phyloP scores from a whole-genome alignment of 2,888 invertebrate species.

The Bimastos eiseni region DNA sequence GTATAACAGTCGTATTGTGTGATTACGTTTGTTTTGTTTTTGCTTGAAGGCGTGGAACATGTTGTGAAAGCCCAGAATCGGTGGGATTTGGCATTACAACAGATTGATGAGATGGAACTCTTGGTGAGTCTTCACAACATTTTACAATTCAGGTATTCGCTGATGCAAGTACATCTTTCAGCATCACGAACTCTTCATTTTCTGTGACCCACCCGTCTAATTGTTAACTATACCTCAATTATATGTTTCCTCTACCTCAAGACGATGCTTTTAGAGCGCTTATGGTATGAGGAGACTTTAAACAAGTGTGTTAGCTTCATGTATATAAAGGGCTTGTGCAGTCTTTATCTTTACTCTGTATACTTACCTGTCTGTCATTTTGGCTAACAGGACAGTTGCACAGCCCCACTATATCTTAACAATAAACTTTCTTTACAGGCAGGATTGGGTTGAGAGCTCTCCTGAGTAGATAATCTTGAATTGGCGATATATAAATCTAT shows the following conservation, averaged over 20 bases:
- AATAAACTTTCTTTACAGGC: too few relatives aligned
- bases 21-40: neutral
- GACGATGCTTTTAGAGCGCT: too few relatives aligned
- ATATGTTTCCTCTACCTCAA: too few relatives aligned
- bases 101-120: conserved; percentile 45
- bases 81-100: conserved; percentile 87
- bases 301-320: too few relatives aligned
- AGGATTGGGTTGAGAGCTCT: too few relatives aligned
- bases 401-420: neutral
- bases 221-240: too few relatives aligned
- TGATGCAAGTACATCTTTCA: neutral
- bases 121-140: neutral
- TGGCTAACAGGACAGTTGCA: neutral
- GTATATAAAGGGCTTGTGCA: neutral
- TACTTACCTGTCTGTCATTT: neutral
- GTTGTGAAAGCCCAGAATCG: conserved; percentile 33
- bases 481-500: too few relatives aligned
- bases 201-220: too few relatives aligned
- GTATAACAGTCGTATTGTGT: neutral
- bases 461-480: too few relatives aligned
- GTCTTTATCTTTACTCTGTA: neutral
- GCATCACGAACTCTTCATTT: neutral
- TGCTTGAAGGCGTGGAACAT: conserved; percentile 33
- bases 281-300: too few relatives aligned
- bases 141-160: neutral